A percentile compares a stretch with the other conserved stretches of the same genome.
phyloP scores from a whole-genome alignment of 1,140 invertebrate genomes.

The Carcinoscorpius rotundicauda region DNA sequence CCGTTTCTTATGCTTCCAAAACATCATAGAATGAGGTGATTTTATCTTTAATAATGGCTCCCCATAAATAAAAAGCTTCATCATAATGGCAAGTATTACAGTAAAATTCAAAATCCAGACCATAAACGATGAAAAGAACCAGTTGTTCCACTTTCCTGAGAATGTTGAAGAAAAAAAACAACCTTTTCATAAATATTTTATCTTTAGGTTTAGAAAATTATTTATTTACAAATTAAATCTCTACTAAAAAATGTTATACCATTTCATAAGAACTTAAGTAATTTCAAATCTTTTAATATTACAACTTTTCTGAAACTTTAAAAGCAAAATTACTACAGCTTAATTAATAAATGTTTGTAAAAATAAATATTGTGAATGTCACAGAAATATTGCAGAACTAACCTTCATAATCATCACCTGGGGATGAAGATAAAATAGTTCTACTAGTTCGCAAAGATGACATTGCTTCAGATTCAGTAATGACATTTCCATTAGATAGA shows the following conservation, averaged over 20 bases:
- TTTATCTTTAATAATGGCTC: slow-evolving; percentile 68
- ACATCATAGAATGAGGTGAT: slow-evolving; percentile 56
- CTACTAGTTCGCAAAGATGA: slow-evolving; percentile 5
- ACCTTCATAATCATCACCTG: no score
- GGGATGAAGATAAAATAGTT: slow-evolving; percentile 10
- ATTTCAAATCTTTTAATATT: slow-evolving; percentile 4
- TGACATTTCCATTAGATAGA: not conserved
- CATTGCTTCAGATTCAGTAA: not conserved
- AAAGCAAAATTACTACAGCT: no score
- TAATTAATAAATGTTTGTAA: no score
- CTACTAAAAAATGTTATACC: not conserved
- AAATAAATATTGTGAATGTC: no score
- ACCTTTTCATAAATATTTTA: not conserved
- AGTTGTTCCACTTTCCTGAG: slow-evolving; percentile 26
- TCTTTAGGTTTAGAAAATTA: not conserved
- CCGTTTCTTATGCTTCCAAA: slow-evolving; percentile 68
- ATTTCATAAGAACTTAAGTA: not conserved
- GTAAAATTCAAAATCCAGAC: slow-evolving; percentile 51
- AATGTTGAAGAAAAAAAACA: slow-evolving; percentile 4
- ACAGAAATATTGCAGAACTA: no score
- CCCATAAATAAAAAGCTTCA: slow-evolving; percentile 71
- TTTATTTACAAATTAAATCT: no score
- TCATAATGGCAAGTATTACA: slow-evolving; percentile 55
- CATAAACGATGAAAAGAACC: slow-evolving; percentile 27
- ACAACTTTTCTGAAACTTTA: not conserved